phyloP scores from a whole-genome alignment of 2,888 invertebrate genomes.

The Sclerodermus sp. region DNA sequence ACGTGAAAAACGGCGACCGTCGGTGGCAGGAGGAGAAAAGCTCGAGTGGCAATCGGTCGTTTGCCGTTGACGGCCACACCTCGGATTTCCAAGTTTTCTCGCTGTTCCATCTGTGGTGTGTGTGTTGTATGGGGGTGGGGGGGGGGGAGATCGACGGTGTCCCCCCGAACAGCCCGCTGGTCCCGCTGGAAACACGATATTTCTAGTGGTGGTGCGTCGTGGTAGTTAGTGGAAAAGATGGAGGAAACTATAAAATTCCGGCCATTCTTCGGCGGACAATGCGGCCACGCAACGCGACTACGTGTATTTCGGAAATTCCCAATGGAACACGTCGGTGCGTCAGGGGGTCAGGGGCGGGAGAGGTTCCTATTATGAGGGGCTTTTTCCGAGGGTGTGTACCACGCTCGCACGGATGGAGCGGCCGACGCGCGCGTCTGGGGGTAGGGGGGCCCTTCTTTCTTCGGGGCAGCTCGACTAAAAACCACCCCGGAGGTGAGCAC shows the following conservation, averaged over 20 bases:
- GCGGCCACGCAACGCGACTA: constrained; percentile 12
- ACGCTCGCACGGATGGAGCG: constrained; percentile 13
- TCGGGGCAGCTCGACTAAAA: constrained; percentile 48
- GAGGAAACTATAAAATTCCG: constrained; percentile 38
- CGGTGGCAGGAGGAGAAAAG: too few relatives aligned
- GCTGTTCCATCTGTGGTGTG: too few relatives aligned
- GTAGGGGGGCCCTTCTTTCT: constrained; percentile 42
- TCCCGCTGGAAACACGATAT: constrained; percentile 29
- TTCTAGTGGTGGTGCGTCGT: constrained; percentile 15
- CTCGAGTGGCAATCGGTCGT: too few relatives aligned
- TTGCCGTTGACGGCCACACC: too few relatives aligned
- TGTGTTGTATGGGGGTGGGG: too few relatives aligned
- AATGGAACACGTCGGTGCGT: constrained; percentile 31
- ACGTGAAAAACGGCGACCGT: too few relatives aligned
- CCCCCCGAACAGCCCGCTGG: too few relatives aligned
- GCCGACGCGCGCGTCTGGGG: constrained; percentile 22
- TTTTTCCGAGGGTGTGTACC: constrained; percentile 35
- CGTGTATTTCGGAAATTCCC: constrained; percentile 48
- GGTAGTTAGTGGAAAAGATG: constrained; percentile 36
- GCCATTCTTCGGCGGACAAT: constrained; percentile 44
- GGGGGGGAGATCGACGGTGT: too few relatives aligned
- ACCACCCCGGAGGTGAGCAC: constrained; percentile 51
- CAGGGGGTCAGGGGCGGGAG: constrained; percentile 16
- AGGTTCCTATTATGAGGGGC: constrained; percentile 48
- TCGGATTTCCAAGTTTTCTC: too few relatives aligned